Base-by-base conservation (phyloP, 2,888 invertebrate species). In the Lepidocyrtoides sp. region DNA sequence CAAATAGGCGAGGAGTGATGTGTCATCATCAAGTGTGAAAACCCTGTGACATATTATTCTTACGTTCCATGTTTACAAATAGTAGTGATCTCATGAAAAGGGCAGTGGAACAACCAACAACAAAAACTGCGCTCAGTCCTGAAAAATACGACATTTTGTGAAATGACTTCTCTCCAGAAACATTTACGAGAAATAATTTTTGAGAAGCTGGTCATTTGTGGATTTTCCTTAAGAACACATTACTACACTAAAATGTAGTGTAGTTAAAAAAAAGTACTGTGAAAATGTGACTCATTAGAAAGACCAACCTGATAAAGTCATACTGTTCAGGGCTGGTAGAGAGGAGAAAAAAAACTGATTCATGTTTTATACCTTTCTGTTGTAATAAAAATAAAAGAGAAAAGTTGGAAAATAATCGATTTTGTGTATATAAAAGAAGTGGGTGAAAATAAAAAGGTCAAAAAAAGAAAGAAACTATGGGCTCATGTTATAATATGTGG, bases 11-110 rank as follows among this genome's bases (percentile, higher is more conserved):
- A 81, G 36, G n/a, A n/a, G n/a, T 20, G 81, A 29, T 84, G 66
- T 69, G 66, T 84, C 69, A 84, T 84, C 84, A 66, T n/a, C n/a
- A n/a, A 48, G 36, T 63, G 82, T 60, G 63, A 60, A 63, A 82
- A 82, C 63, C 20, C 23, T 51, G 77, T 81, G 81, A 54, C 81
- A 81, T 81, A 8, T 32, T 17, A 10, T 17, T 51, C 23, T n/a
- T 66, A n/a, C 63, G n/a, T 66, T 32, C 5, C 12, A n/a, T 66
- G 63, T 66, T 66, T 66, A 66, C 69, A 7, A 69, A 41, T 17
- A n/a, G n/a, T n/a, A n/a, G n/a, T n/a, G n/a, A n/a, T n/a, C n/a
- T n/a, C n/a, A n/a, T n/a, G 41, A 41, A 69, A 69, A 69, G 69
- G 69, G 69, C 69, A 69, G n/a, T 69, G 69, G 69, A 20, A 41